Evolutionary conservation across 2,797 vertebrate species (phyloP).

Genomic region (Xenops minutus): DNA sequence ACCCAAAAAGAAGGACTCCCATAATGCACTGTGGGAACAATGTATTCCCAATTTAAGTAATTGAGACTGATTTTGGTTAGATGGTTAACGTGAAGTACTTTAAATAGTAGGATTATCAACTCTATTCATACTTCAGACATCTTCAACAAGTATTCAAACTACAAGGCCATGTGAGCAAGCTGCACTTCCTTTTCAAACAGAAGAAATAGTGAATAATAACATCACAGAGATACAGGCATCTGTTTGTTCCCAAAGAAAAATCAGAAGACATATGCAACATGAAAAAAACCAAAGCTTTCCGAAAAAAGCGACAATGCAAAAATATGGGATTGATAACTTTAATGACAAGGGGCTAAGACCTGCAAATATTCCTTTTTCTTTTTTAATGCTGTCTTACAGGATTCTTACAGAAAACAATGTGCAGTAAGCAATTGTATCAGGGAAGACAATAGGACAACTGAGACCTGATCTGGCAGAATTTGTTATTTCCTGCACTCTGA

Average conservation of each 20-base stretch:
- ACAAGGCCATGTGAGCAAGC: neutral
- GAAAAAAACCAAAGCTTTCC: neutral
- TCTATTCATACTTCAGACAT: neutral
- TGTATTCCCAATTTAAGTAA: neutral
- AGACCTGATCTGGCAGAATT: constrained; percentile 24
- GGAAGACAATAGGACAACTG: neutral
- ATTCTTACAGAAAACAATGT: neutral
- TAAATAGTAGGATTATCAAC: neutral
- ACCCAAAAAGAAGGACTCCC: neutral
- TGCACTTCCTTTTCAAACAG: neutral
- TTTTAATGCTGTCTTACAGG: neutral
- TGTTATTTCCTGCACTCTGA: neutral
- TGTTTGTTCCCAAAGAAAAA: neutral
- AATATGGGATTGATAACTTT: neutral
- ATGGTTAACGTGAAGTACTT: neutral
- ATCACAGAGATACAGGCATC: neutral
- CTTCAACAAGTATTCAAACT: neutral
- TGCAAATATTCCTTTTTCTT: neutral
- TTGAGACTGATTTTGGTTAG: neutral
- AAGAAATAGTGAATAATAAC: neutral
- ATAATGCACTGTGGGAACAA: neutral
- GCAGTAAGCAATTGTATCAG: neutral
- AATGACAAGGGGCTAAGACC: neutral
- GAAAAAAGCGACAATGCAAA: neutral
- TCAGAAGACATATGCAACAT: neutral